Base-by-base conservation (phyloP, 2,888 invertebrate species). In the Polylopha cassiicola region DNA sequence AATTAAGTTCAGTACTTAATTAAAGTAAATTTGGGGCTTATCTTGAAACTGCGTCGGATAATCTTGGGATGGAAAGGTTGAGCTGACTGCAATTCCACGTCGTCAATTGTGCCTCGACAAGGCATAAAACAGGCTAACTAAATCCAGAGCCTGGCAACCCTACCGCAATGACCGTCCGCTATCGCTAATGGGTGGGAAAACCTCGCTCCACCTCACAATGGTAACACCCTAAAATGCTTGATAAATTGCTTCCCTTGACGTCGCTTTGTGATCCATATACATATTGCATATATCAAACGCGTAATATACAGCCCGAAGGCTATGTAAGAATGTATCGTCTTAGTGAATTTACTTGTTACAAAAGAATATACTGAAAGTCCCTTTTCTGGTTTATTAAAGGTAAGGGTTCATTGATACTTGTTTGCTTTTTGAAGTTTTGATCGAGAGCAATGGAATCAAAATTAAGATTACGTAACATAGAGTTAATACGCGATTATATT, bases 111-210 rank as follows among this genome's bases (percentile, higher is more conserved):
- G 30, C 39, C 28, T 34, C 29, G 20, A 26, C 24, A 34, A 34
- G 29, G 34, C 24, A 20, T 33, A 32, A 34, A 29, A 34, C 16
- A 26, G 30, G 14, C 28, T 34, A 23, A 29, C 34, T 41, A 36
- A 41, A 36, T 41, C 36, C 41, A 15, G 31, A 22, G 3, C 16
- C 28, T 26, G 34, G 34, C 36, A 41, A 30, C 41, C 41, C 41
- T 36, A 21, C 20, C 36, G 16, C 38, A 30, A 30, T 37, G 29
- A 24, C 38, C 43, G 32, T 38, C 38, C 48, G 32, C 44, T 47
- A 43, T 56, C 60, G 55, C 60, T 70, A 73, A 72, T 69, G 70
- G 65, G 67, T 65, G 65, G 68, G 72, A 69, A 70, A 72, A 72
- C 67, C 69, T 70, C 70, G 64, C 64, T 69, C 63, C 55, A 56